These are phyloP conservation scores for Siniperca obscura DNA, from an alignment of 2,797 vertebrate species.

Conservation along the genomic window DNA sequence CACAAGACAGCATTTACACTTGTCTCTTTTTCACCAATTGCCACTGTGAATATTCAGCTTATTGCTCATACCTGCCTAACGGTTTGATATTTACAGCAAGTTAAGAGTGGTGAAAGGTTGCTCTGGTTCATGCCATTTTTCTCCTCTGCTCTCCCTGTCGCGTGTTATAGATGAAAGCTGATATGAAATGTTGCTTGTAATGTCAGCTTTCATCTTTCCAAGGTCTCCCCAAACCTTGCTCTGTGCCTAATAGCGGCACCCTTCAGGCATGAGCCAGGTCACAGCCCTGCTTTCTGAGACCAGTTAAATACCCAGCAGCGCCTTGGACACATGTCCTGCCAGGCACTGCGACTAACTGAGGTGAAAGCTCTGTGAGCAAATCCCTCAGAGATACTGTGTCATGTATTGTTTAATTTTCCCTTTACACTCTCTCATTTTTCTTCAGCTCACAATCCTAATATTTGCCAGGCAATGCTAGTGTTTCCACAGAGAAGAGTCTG, in stretches of 20 bases:
- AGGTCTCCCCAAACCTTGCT: conserved; percentile 29
- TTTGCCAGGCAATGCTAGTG: conserved; percentile 35
- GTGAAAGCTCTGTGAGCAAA: conserved; percentile 49
- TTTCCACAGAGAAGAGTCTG: conserved; percentile 38
- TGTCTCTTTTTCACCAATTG: conserved; percentile 56
- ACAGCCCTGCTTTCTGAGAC: conserved; percentile 37
- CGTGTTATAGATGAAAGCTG: conserved; percentile 27
- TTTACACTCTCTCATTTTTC: conserved; percentile 25
- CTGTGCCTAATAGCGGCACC: conserved; percentile 49
- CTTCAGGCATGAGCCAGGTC: conserved; percentile 43
- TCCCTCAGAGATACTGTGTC: conserved; percentile 55
- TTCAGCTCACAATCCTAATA: conserved; percentile 57
- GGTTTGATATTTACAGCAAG: conserved; percentile 35
- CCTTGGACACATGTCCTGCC: conserved; percentile 37
- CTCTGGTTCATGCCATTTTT: not conserved
- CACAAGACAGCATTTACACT: conserved; percentile 34
- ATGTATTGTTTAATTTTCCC: conserved; percentile 39
- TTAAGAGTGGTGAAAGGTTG: conserved; percentile 12
- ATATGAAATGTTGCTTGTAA: conserved; percentile 36
- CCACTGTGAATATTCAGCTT: conserved; percentile 29
- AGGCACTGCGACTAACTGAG: conserved; percentile 15
- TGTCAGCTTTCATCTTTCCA: conserved; percentile 47
- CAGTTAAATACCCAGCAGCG: conserved; percentile 49
- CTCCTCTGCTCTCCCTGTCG: not conserved
- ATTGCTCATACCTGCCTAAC: conserved; percentile 13